Evolutionary conservation across 2,888 invertebrate species (phyloP).

Genomic region (Diarsia rubi): DNA sequence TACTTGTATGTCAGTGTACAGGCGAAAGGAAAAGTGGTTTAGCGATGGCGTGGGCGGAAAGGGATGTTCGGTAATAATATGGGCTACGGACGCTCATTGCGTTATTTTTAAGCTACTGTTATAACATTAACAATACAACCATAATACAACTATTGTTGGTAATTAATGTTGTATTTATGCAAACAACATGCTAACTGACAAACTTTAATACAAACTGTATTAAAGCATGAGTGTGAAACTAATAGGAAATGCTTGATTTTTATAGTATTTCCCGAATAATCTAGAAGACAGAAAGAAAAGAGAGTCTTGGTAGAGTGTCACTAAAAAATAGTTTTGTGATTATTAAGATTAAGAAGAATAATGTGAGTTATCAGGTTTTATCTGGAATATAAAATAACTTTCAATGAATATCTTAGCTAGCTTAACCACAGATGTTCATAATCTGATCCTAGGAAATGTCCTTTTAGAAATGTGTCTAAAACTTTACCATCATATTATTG

Average conservation of each 20-base stretch:
- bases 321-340: not conserved
- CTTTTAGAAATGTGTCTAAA: not conserved
- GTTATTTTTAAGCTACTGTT: not conserved
- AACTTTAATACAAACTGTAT: too few relatives aligned
- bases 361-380: not conserved
- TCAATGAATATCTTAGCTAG: not conserved
- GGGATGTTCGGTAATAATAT: conserved; percentile 38
- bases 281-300: too few relatives aligned
- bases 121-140: too few relatives aligned
- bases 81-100: not conserved
- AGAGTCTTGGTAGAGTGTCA: too few relatives aligned
- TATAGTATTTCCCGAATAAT: not conserved
- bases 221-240: not conserved
- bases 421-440: not conserved
- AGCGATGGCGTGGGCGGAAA: conserved; percentile 30
- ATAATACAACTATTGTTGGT: not conserved
- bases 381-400: not conserved
- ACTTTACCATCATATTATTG: not conserved
- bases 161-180: not conserved
- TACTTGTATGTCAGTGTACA: conserved; percentile 90
- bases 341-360: not conserved
- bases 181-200: too few relatives aligned
- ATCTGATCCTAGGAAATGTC: too few relatives aligned
- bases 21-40: conserved; percentile 72
- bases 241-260: not conserved